Base-by-base conservation (phyloP, 2,888 invertebrate genomes). In the Gryllus longicercus region DNA sequence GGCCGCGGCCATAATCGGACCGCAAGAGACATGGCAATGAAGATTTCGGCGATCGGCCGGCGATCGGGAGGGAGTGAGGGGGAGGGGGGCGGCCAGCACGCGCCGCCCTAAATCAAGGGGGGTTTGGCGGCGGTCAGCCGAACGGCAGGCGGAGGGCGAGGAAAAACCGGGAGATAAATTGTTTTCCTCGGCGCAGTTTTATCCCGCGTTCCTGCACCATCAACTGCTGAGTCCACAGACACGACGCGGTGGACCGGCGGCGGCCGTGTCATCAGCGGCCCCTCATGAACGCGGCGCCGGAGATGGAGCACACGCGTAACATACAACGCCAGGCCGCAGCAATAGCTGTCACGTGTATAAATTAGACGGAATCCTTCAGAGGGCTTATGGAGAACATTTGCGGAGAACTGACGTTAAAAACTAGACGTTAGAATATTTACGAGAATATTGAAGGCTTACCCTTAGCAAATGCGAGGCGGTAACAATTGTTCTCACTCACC, bases 21-120 rank as follows among this genome's bases (percentile, higher is more conserved):
- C 74, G 50, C 74, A 80, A 74, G 77, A 77, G 74, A 80, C 76
- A 80, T 80, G 63, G 77, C 80, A 80, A 80, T 77, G 80, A 80
- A 77, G 80, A 77, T 80, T 80, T 63, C 63, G 63, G 63, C n/a
- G 16, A n/a, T 14, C 63, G 63, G 63, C n/a, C 0, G 63, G 63
- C 63, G 63, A 18, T 14, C 14, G 63, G 63, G 63, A 63, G 63
- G 51, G 51, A 63, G 63, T 1, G 63, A 2, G 63, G 63, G 63
- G 63, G 14, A 0, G 14, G 63, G 63, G 63, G n/a, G 16, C 0
- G 63, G 63, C 16, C 63, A 63, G 63, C n/a, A 5, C 63, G 63
- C 63, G 63, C 63, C 63, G 63, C 63, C 63, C 63, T 63, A 63
- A 63, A 63, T 63, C 63, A 63, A 63, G 63, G 63, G n/a, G 63